Base-by-base conservation (phyloP, 1,140 invertebrate species). In the Scaptomyza montana region DNA sequence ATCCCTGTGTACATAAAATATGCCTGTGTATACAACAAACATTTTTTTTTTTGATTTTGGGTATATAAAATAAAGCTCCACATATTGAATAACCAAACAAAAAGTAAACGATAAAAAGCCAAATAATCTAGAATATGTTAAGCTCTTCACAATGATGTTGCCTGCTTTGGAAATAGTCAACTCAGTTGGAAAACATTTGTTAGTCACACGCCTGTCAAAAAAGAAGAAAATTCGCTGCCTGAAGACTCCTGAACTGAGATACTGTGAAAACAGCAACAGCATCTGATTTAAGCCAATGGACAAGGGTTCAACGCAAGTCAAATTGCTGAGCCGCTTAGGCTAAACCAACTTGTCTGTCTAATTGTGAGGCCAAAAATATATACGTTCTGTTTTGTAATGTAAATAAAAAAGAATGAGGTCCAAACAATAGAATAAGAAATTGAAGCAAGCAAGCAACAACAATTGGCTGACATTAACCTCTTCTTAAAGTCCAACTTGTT, bases 181-280 rank as follows among this genome's bases (percentile, higher is more conserved):
- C 81, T 86, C 81, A 81, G 81, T 78, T 87, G 81, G 81, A 86
- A 36, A 86, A 81, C 78, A 73, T 86, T 87, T 62, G 71, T 51
- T 60, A 62, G 30, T 21, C 25, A 45, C 41, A 67, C 64, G 57
- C 63, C 56, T 68, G 77, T 64, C 68, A 80, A 84, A 77, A 80
- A 64, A 60, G 47, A 64, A 74, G 64, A 74, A 84, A 74, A 33
- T 33, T 16, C 61, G 68, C 53, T 67, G 80, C 71, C 60, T 49
- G 51, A 65, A 51, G 47, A 51, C 56, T 28, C 33, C 13, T 13
- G 12, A 64, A 16, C 63, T n/a, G 63, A 33, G 36, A 10, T 28
- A 30, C 39, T 64, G 21, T 7, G 36, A 7, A 50, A 54, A 13
- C 30, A 41, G 19, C 21, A 16, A 36, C 49, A 53, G 36, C 9